A percentile compares a stretch with the other conserved stretches of the same genome.
These are phyloP conservation scores for Nycteola revayana DNA, from an alignment of 2,888 invertebrate genomes.

Conservation along the genomic window DNA sequence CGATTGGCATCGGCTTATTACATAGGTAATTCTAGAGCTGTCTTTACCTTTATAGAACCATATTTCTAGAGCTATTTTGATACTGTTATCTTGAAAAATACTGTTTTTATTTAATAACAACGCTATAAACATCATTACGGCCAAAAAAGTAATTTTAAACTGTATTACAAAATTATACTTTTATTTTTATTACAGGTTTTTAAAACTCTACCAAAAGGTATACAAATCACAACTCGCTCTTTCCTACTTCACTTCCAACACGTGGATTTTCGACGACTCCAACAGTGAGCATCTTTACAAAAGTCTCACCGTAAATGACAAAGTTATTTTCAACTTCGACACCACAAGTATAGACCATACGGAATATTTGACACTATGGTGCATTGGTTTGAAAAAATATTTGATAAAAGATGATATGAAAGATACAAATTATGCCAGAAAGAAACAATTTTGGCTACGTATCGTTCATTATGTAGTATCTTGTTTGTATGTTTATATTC, in stretches of 20 bases:
- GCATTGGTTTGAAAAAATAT: slow-evolving; percentile 26
- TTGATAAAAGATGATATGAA: slow-evolving; percentile 30
- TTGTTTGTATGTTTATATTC: slow-evolving; percentile 7
- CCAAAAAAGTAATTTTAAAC: no score
- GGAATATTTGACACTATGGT: slow-evolving; percentile 27
- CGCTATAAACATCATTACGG: no score
- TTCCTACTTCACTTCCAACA: slow-evolving; percentile 28
- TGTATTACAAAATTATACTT: no score
- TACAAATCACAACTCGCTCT: slow-evolving; percentile 23
- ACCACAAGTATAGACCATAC: slow-evolving; percentile 23
- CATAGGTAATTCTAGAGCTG: no score
- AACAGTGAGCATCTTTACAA: slow-evolving; percentile 20
- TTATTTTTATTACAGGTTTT: slow-evolving; percentile 25
- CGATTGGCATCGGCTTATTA: no score
- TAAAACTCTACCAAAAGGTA: slow-evolving; percentile 28
- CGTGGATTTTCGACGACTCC: slow-evolving; percentile 29
- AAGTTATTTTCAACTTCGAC: slow-evolving; percentile 34
- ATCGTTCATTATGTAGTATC: slow-evolving; percentile 11
- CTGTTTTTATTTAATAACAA: no score
- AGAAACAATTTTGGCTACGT: slow-evolving; percentile 24
- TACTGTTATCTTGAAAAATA: no score
- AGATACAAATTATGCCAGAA: slow-evolving; percentile 18
- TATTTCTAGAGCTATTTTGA: no score
- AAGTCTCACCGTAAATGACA: slow-evolving; percentile 18
- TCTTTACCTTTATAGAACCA: no score